Evolutionary conservation across 2,888 invertebrate species (phyloP), one percentile per base, ranked within the genome.

Genomic region (Acronicta aceris): DNA sequence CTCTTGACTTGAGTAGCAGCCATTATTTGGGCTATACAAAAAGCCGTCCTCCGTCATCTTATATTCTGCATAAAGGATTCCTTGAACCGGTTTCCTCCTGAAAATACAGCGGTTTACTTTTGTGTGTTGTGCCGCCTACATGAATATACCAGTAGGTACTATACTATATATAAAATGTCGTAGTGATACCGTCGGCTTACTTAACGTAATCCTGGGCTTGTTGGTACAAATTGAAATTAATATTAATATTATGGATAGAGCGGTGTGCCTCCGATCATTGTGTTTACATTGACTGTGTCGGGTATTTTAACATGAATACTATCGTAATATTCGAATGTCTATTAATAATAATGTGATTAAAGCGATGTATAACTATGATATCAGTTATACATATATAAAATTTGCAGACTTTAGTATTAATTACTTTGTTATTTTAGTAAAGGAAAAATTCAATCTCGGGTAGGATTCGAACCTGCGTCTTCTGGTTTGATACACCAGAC

Each of bases 181-280:
- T 51, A 47, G 50, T 70, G 61, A 74, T 67, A 49, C 54, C 38
- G 50, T 38, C 53, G 52, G 55, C 74, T 71, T 71, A 65, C 65
- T 65, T 74, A 55, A 58, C 65, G 55, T 74, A 76, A 76, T 71
- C 73, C 65, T 40, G 38, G 58, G 61, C 69, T 62, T 70, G 76
- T 67, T 71, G 71, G 72, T 74, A 78, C 69, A 81, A 76, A 78
- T 79, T 76, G 70, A 76, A 75, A 81, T 81, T 78, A 80, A 80
- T 78, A 81, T 76, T 75, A 78, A 81, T 77, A 59, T 47, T 65
- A 71, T 71, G 69, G 59, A 68, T 69, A 56, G 54, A 40, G 51
- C 38, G 54, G 55, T 62, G 50, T 65, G 47, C 43, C n/a, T 55
- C 60, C 54, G 59, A 65, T 64, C 62, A 61, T 55, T 60, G 58